Evolutionary conservation across 2,797 vertebrate species (phyloP), one percentile per base, ranked within the genome.

Genomic region (Sarcoramphus papa): DNA sequence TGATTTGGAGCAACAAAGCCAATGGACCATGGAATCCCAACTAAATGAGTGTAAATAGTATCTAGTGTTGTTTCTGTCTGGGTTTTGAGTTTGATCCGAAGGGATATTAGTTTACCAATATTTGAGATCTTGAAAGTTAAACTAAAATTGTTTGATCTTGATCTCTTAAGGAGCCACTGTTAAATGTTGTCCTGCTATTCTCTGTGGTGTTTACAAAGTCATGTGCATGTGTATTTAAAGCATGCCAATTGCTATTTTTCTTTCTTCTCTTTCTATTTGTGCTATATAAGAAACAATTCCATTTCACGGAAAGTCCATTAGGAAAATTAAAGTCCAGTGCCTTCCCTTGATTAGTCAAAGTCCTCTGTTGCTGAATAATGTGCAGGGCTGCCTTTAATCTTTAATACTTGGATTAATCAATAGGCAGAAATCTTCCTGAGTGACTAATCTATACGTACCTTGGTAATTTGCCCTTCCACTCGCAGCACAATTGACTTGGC

Each of bases 151-250:
- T 30, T 79, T 59, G 50, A 14, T 28, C 60, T 50, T 65, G 50
- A 11, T 82, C 51, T 79, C 37, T 35, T 33, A 22, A 54, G 77
- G 47, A 82, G 59, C 27, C 37, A 2, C 47, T 75, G 22, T 59
- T 40, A 8, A 31, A 33, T 14, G 20, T 7, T 70, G 31, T 65
- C 23, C 57, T 35, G 0, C 45, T 43, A 0, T 14, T 67, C 63
- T 43, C 35, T 6, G 0, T 8, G 43, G 22, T 40, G 28, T 59
- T 70, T 15, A 5, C 50, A 41, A 21, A 45, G 56, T 5, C 27
- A 4, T 1, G 15, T 65, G 24, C 5, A 0, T 12, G 40, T 59
- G 60, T 37, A 30, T 54, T 70, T 8, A 7, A n/a, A 73, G 21
- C 47, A 2, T 30, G 23, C 62, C 51, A 17, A 3, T 12, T 9